Evolutionary conservation across 2,888 invertebrate genomes (phyloP).

Genomic region (Pecten maximus): DNA sequence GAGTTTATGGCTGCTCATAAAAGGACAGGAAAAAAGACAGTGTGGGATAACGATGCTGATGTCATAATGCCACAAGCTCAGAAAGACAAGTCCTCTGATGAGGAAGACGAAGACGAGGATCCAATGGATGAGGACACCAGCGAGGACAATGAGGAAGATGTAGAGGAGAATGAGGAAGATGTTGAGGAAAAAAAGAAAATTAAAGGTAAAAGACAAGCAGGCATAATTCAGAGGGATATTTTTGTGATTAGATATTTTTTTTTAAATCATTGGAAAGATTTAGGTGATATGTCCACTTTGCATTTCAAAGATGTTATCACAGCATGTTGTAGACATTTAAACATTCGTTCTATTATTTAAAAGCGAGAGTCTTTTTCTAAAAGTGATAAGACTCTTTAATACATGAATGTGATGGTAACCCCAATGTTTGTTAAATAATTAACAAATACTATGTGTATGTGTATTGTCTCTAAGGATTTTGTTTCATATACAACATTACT

Average conservation of each 20-base stretch:
- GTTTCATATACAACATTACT: slow-evolving; percentile 3
- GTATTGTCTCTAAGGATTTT: no score
- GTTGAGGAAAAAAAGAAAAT: slow-evolving; percentile 67
- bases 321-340: no score
- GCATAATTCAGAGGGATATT: background rate
- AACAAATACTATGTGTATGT: no score
- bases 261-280: no score
- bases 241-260: background rate
- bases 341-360: no score
- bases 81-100: slow-evolving; percentile 19
- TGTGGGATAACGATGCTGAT: slow-evolving; percentile 85
- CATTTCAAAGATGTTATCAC: no score
- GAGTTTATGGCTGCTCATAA: slow-evolving; percentile 95
- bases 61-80: slow-evolving; percentile 41
- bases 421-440: no score
- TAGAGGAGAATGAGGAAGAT: slow-evolving; percentile 42
- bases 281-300: no score
- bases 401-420: no score
- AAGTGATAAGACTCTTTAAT: no score
- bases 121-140: slow-evolving; percentile 45
- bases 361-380: no score
- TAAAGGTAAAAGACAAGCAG: slow-evolving; percentile 45
- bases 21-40: slow-evolving; percentile 81
- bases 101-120: slow-evolving; percentile 50
- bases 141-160: slow-evolving; percentile 38